phyloP scores from a whole-genome alignment of 2,888 invertebrate species.

The Epirrhoe tristata region DNA sequence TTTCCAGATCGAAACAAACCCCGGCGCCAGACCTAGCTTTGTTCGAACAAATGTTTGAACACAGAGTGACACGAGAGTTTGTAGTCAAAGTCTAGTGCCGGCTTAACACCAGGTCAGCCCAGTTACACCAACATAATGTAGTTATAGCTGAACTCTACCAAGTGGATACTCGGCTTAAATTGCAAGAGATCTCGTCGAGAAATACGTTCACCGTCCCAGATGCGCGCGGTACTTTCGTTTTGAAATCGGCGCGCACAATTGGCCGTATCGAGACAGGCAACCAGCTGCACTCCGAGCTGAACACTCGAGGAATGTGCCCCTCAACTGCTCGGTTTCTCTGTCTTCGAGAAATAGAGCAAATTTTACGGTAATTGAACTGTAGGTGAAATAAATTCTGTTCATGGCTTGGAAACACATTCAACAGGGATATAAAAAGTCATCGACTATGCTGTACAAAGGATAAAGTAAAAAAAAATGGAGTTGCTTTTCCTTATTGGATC shows the following conservation, averaged over 20 bases:
- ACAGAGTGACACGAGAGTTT: too few relatives aligned
- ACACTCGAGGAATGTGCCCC: slow-evolving; percentile 69
- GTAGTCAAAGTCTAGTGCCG: too few relatives aligned
- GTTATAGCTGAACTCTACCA: slow-evolving; percentile 7
- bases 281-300: slow-evolving; percentile 61
- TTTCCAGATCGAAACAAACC: not conserved
- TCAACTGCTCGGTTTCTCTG: slow-evolving; percentile 51
- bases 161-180: slow-evolving; percentile 51
- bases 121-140: not conserved
- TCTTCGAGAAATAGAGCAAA: slow-evolving; percentile 19
- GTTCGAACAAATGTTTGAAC: too few relatives aligned
- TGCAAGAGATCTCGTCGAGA: slow-evolving; percentile 81
- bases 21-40: too few relatives aligned
- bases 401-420: not conserved
- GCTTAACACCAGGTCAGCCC: not conserved
- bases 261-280: slow-evolving; percentile 80
- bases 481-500: slow-evolving; percentile 2
- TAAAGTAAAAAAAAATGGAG: not conserved
- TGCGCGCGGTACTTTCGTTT: slow-evolving; percentile 85
- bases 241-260: slow-evolving; percentile 85
- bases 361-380: slow-evolving; percentile 5
- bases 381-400: slow-evolving; percentile 2
- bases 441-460: not conserved
- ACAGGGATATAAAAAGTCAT: too few relatives aligned
- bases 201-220: slow-evolving; percentile 85